phyloP scores from a whole-genome alignment of 2,113 vertebrate genomes.

The Oreochromis tanganicae region DNA sequence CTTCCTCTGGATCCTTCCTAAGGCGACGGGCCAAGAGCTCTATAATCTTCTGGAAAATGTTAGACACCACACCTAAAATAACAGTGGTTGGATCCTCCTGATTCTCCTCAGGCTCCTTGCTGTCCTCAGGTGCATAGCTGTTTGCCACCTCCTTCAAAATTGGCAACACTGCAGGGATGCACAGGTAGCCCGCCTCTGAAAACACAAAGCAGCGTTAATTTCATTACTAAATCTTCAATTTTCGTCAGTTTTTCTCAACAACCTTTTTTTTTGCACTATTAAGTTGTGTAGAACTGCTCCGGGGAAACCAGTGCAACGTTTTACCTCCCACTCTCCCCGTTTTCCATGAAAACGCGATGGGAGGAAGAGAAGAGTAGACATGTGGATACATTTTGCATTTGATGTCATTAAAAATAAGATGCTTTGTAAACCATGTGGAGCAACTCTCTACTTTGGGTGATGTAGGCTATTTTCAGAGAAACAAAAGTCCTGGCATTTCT shows the following conservation, averaged over 20 bases:
- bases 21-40: conserved; percentile 75
- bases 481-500: neutral
- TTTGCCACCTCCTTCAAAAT: conserved; percentile 80
- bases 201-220: neutral
- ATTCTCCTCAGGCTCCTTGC: conserved; percentile 22
- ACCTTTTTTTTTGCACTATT: neutral
- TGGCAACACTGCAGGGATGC: conserved; percentile 74
- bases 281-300: neutral
- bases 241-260: neutral
- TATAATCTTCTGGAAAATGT: conserved; percentile 85
- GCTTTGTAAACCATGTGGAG: neutral
- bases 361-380: neutral
- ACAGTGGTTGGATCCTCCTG: conserved; percentile 50
- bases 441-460: neutral
- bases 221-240: neutral
- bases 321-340: neutral
- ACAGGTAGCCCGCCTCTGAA: conserved; percentile 78
- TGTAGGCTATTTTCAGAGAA: neutral
- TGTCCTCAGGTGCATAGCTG: conserved; percentile 50
- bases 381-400: neutral
- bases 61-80: conserved; percentile 73
- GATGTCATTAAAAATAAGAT: neutral
- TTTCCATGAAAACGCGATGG: neutral
- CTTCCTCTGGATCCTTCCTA: conserved; percentile 76
- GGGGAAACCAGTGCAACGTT: neutral